These are phyloP conservation scores for Andrena hattorfiana DNA, from an alignment of 2,888 invertebrate genomes.

Conservation along the genomic window DNA sequence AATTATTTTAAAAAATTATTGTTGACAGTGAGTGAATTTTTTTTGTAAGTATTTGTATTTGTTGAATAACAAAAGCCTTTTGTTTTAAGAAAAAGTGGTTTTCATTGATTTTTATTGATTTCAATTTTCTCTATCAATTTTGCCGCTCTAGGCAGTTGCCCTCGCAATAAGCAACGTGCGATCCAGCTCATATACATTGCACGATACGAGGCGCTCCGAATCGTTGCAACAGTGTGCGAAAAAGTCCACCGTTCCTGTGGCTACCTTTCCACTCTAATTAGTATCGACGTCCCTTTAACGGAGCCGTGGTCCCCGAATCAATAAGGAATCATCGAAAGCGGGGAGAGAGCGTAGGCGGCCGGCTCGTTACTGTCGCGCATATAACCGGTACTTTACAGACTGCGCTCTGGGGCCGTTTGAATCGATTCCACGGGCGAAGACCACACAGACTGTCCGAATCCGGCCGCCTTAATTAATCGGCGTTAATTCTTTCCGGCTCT, in stretches of 20 bases:
- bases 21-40: too few species aligned
- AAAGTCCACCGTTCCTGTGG: not conserved
- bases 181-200: not conserved
- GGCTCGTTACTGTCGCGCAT: conserved; percentile 56
- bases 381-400: conserved; percentile 55
- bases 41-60: too few species aligned
- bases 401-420: conserved; percentile 13
- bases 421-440: conserved; percentile 43
- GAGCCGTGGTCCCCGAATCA: conserved; percentile 32
- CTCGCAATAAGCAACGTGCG: too few species aligned
- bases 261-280: conserved; percentile 35
- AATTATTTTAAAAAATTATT: too few species aligned
- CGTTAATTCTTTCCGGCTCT: conserved; percentile 70
- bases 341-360: conserved; percentile 49
- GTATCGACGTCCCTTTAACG: conserved; percentile 26
- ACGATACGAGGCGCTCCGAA: too few species aligned
- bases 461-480: conserved; percentile 72
- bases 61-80: too few species aligned
- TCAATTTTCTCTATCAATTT: too few species aligned
- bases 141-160: too few species aligned
- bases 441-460: conserved; percentile 70
- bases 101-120: too few species aligned
- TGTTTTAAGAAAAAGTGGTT: too few species aligned
- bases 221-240: not conserved
- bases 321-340: conserved; percentile 44